phyloP scores from a whole-genome alignment of 37 sponge, comb jelly and placozoan species.

The Halichondria panicea region DNA sequence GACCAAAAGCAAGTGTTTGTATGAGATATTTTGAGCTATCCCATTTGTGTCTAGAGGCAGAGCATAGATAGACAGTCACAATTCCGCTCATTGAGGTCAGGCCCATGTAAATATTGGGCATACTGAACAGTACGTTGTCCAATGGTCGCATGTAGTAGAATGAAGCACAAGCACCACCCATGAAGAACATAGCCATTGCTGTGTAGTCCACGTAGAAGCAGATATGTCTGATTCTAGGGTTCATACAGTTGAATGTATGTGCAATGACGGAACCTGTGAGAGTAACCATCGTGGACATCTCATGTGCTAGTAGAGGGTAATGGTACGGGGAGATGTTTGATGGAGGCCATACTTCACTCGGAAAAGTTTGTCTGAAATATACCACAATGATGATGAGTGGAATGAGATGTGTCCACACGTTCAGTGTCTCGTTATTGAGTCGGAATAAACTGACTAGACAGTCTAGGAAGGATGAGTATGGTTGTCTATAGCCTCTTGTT shows the following conservation, averaged over 20 bases:
- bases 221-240: slow-evolving; percentile 34
- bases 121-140: slow-evolving; percentile 13
- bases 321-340: background rate
- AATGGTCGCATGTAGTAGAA: slow-evolving; percentile 35
- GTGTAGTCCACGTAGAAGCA: slow-evolving; percentile 67
- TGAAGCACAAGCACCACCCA: slow-evolving; percentile 12
- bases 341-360: slow-evolving; percentile 6
- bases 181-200: slow-evolving; percentile 35
- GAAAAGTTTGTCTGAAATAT: slow-evolving; percentile 10
- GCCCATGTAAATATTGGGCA: slow-evolving; percentile 9
- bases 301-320: slow-evolving; percentile 20
- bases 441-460: slow-evolving; percentile 31
- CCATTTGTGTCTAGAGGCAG: slow-evolving; percentile 46
- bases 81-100: background rate
- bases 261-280: slow-evolving; percentile 28
- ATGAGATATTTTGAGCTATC: slow-evolving; percentile 18
- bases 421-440: slow-evolving; percentile 57
- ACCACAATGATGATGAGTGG: background rate
- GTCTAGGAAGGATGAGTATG: slow-evolving; percentile 15
- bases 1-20: slow-evolving; percentile 26
- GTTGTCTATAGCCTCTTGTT: slow-evolving; percentile 14
- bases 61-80: slow-evolving; percentile 5
- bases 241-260: slow-evolving; percentile 56
- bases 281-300: slow-evolving; percentile 2
- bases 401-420: slow-evolving; percentile 53